Conservation (phyloP, 2,113 vertebrate genomes). For the Lynx canadensis region DNA sequence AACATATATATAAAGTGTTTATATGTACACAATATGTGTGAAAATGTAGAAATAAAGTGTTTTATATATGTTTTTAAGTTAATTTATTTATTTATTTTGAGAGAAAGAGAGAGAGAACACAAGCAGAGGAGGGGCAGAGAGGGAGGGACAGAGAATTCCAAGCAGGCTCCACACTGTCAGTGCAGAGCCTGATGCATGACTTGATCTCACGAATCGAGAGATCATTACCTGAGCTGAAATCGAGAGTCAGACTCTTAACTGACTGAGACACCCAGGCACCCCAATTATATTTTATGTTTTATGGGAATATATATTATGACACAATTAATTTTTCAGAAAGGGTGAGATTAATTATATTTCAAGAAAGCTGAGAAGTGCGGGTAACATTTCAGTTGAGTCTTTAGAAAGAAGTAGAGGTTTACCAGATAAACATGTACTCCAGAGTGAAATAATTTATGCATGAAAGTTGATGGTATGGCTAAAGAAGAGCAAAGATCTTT, state of each 20-base stretch:
- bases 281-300: no score
- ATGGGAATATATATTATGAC: neutral
- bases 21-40: neutral
- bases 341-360: neutral
- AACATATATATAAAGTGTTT: neutral
- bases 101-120: no score
- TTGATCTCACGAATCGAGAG: no score
- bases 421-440: neutral
- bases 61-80: no score
- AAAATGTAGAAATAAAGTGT: neutral
- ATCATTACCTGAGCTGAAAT: no score
- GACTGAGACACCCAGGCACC: no score
- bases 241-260: no score
- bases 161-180: no score
- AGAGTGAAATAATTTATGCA: neutral
- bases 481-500: neutral
- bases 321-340: neutral
- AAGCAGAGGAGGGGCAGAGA: no score
- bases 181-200: no score
- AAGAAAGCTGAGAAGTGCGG: neutral
- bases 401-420: neutral
- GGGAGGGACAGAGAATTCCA: no score
- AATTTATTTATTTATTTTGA: no score
- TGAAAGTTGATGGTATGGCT: neutral
- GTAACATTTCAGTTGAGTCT: neutral